Base-by-base conservation (phyloP, 2,797 vertebrate species). In the Synaphobranchus kaupii region DNA sequence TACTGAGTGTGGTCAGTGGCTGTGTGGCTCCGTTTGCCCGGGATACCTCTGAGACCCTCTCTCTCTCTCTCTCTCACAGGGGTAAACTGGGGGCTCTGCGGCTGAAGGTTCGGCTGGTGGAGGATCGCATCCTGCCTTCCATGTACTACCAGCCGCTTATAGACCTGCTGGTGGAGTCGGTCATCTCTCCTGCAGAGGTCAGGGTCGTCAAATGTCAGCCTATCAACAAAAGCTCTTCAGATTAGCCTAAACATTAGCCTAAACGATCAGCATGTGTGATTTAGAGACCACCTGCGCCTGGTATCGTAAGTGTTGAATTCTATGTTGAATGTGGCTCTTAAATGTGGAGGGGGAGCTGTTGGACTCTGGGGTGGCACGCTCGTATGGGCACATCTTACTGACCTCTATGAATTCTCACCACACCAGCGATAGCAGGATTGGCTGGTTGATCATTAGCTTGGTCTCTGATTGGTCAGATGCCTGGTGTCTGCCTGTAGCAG, bases 41-140 rank as follows among this genome's bases (percentile, higher is more conserved):
- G 44, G 20, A n/a, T n/a, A 4, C 66, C 58, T 85, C 54, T 81
- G 44, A 85, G 22, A 15, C 71, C 58, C 71, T 81, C 71, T 85
- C 20, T 85, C 71, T 81, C 71, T 85, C 20, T 85, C n/a, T 87
- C 87, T 66, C 0, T 81, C 87, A 1, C 92, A 98, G 97, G 87
- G 97, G 96, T 0, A 97, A 94, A 89, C 94, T 99, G 92, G 98
- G 98, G 0, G 97, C 97, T 0, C 93, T 99, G 91, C 94, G 97
- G 88, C 94, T 99, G 91, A 97, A 96, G 82, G 96, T 98, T 63
- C 95, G 95, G 47, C 93, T 99, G 90, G 93, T 93, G 0, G 97
- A 98, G 94, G 97, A 98, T 89, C 93, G 90, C 0, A 96, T 99
- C 88, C 92, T 99, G 90, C 97, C 97, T 0, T 95, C 95, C 0